Evolutionary conservation across 2,888 invertebrate genomes (phyloP), one percentile per base, ranked within the genome.

Genomic region (Agrilus cyanescens): DNA sequence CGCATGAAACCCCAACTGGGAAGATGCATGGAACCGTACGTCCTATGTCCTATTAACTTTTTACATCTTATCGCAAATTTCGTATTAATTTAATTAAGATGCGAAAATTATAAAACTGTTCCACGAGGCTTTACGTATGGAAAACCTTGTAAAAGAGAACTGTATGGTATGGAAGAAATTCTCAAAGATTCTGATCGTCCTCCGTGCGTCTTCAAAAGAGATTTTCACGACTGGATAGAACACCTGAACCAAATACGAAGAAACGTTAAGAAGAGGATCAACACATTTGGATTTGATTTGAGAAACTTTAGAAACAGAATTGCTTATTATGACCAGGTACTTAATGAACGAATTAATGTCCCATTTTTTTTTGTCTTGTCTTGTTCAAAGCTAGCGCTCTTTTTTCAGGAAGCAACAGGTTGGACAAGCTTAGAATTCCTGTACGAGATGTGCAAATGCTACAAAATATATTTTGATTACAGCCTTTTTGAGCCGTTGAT

Each of bases 51-150:
- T 4, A 15, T 15, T 14, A 32, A 34, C 8, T 18, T 4, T 10
- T 25, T 25, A 3, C 10, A 2, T 41, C 14, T 18, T 45, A 40
- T 44, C 16, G 32, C 20, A 35, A 10, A 45, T 31, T 18, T 38
- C 2, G 4, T 13, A 16, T 25, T 15, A 16, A 12, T 10, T 36
- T 55, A n/a, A n/a, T 57, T 44, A 44, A 63, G 62, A 29, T 70
- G 72, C 54, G 57, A 72, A 32, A 74, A 73, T 50, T 65, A 71
- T 32, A 54, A 53, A 8, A 57, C 62, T 40, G 68, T 75, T 2
- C 71, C 72, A 1, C 50, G 66, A 45, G 71, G 68, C n/a, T 65
- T 66, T 47, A 45, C 61, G 16, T 76, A 72, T 52, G 76, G 76
- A 1, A 68, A 57, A 35, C 57, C 67, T 4, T 43, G 46, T 8